Percentiles rank a stretch among this genome's conserved stretches.
Evolutionary conservation across 2,113 vertebrate species (phyloP).

Genomic region (Arothron firmamentum): DNA sequence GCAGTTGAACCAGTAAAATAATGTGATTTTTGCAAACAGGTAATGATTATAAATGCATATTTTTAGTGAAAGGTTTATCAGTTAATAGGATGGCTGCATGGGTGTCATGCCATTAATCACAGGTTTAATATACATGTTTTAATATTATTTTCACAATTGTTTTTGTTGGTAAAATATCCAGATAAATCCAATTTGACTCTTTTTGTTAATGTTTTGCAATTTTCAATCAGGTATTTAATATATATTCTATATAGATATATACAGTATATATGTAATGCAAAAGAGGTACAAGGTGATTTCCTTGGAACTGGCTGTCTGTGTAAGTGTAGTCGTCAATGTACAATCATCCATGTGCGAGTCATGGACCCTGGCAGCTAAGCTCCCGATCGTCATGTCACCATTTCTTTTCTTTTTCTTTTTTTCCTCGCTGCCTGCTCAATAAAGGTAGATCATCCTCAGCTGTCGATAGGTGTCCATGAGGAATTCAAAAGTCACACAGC

Average conservation of each 20-base stretch:
- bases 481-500: slow-evolving; percentile 39
- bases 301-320: too few species aligned
- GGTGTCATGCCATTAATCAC: not conserved
- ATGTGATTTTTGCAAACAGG: slow-evolving; percentile 25
- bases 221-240: too few species aligned
- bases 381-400: slow-evolving; percentile 5
- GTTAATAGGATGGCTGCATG: not conserved
- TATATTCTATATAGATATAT: too few species aligned
- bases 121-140: not conserved
- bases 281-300: too few species aligned
- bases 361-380: slow-evolving; percentile 4
- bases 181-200: too few species aligned
- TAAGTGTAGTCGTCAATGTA: too few species aligned
- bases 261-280: too few species aligned
- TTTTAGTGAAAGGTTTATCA: too few species aligned
- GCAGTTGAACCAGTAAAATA: not conserved
- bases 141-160: not conserved
- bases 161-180: not conserved
- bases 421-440: not conserved
- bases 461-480: slow-evolving; percentile 20
- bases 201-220: too few species aligned
- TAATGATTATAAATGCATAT: not conserved
- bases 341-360: too few species aligned
- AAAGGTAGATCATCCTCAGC: slow-evolving; percentile 23
- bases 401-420: not conserved